phyloP scores from a whole-genome alignment of 2,113 vertebrate genomes.

The Acanthochromis polyacanthus region DNA sequence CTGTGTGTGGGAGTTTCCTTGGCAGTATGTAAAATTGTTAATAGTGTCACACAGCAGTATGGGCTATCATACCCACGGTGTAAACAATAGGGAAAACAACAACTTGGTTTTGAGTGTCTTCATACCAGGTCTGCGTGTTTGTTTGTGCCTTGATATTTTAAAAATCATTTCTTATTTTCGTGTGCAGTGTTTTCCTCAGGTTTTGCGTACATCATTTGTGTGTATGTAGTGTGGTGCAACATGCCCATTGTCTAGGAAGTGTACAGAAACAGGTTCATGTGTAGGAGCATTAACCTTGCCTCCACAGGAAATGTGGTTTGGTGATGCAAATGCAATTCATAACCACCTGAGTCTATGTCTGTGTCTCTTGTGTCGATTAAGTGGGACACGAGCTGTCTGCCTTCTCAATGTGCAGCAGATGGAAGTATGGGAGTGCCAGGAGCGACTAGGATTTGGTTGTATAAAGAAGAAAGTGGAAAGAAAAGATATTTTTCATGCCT shows the following conservation, averaged over 20 bases:
- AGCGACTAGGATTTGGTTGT: constrained; percentile 33
- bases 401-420: constrained; percentile 68
- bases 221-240: background rate
- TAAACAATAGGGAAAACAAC: constrained; percentile 19
- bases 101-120: constrained; percentile 3
- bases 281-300: constrained; percentile 64
- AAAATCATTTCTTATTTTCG: constrained; percentile 9
- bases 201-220: constrained; percentile 27
- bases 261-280: constrained; percentile 57
- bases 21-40: constrained; percentile 30
- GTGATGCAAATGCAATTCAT: constrained; percentile 78
- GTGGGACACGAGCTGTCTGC: constrained; percentile 70
- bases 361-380: constrained; percentile 74
- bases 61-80: constrained; percentile 19
- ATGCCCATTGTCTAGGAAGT: constrained; percentile 16
- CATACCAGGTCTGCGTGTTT: background rate
- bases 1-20: constrained; percentile 27
- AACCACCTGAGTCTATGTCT: constrained; percentile 73
- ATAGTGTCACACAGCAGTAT: constrained; percentile 14
- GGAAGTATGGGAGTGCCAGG: constrained; percentile 47
- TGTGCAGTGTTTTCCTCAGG: background rate
- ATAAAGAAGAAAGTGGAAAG: constrained; percentile 1
- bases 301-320: constrained; percentile 55
- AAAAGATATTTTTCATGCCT: background rate
- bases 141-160: constrained; percentile 27